Percentiles rank a stretch among this genome's conserved stretches.
Conservation (phyloP, 2,797 vertebrate genomes). For the Pseudocheirus occidentalis region DNA sequence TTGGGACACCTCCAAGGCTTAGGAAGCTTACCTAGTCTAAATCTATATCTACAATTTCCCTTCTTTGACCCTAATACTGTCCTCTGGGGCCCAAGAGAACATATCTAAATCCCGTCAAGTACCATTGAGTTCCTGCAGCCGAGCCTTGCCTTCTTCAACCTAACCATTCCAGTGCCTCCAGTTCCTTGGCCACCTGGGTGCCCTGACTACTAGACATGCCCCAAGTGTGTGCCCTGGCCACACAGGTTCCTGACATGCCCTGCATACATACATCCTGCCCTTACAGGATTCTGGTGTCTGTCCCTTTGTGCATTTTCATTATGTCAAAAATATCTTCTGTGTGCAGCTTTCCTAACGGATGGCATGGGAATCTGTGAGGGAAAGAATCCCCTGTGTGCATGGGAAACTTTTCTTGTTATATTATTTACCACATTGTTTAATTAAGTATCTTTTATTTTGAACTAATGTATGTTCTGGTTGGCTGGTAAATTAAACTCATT, state of each 20-base stretch:
- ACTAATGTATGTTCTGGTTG: too few relatives aligned
- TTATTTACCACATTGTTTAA: too few relatives aligned
- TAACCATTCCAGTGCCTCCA: neutral
- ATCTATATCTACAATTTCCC: neutral
- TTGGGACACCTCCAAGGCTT: neutral
- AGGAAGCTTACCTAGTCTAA: neutral
- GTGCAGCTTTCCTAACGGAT: too few relatives aligned
- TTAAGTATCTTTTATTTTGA: too few relatives aligned
- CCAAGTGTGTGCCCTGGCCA: neutral
- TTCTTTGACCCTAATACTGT: neutral
- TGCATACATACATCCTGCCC: neutral
- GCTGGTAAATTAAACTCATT: too few relatives aligned
- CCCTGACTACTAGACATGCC: neutral
- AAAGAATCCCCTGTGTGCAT: too few relatives aligned
- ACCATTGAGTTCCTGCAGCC: neutral
- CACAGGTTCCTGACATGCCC: neutral
- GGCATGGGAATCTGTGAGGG: too few relatives aligned
- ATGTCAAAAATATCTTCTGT: too few relatives aligned
- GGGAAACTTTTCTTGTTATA: too few relatives aligned
- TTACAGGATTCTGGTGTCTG: too few relatives aligned
- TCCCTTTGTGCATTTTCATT: too few relatives aligned
- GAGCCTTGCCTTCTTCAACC: neutral
- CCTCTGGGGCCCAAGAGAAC: too few relatives aligned
- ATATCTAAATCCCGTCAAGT: neutral
- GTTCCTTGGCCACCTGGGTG: neutral